These are phyloP conservation scores for Zaprionus obscuricornis DNA, from an alignment of 2,888 invertebrate species.

Conservation along the genomic window DNA sequence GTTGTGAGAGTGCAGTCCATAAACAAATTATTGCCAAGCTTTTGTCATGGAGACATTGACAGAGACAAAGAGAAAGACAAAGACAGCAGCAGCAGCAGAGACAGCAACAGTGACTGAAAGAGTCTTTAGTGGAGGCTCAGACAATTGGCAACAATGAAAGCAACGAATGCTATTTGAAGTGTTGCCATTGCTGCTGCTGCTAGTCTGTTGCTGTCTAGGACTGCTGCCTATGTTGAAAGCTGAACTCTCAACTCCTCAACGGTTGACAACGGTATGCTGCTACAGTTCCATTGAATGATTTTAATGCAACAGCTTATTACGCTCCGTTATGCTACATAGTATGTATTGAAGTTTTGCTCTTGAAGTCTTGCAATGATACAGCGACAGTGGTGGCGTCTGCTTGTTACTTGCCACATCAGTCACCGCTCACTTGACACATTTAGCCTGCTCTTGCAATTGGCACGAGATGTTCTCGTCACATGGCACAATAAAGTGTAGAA, in stretches of 20 bases:
- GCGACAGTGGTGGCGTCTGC: conserved; percentile 39
- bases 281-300: conserved; percentile 49
- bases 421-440: conserved; percentile 82
- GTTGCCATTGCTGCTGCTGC: conserved; percentile 7
- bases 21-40: conserved; percentile 55
- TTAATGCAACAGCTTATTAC: conserved; percentile 49
- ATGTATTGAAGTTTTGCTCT: conserved; percentile 1
- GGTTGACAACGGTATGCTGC: no score
- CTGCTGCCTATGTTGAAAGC: no score
- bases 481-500: conserved; percentile 50
- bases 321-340: conserved; percentile 13
- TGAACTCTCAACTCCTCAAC: conserved; percentile 47
- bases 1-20: no score
- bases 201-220: no score
- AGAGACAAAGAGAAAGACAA: no score
- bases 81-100: conserved; percentile 31
- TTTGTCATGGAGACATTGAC: conserved; percentile 64
- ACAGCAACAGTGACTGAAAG: conserved; percentile 1
- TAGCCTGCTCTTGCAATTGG: conserved; percentile 70
- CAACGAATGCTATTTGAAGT: conserved; percentile 61
- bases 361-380: conserved; percentile 3
- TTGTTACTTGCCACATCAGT: conserved; percentile 82
- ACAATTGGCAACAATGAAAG: conserved; percentile 57
- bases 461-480: conserved; percentile 61
- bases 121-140: conserved; percentile 20